Percentiles rank a stretch among this genome's conserved stretches.
phyloP scores from a whole-genome alignment of 2,888 invertebrate species.

The Orchesellides sinensis region DNA sequence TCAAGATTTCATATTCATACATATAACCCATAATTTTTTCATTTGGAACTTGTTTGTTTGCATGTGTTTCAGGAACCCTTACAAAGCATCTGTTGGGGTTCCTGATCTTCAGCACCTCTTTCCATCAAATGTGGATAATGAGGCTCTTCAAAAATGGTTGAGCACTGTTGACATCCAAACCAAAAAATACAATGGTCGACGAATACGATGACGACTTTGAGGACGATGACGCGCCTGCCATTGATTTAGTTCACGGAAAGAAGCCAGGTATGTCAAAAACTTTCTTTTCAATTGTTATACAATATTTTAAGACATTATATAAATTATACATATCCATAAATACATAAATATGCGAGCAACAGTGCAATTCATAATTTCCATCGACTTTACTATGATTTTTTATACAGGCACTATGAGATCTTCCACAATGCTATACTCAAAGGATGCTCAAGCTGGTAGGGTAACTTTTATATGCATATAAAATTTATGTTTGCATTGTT shows the following conservation, averaged over 20 bases:
- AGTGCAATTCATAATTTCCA: no score
- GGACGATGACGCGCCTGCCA: conserved; percentile 45
- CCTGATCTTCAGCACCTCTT: conserved; percentile 3
- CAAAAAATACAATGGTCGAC: background rate
- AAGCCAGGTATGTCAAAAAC: conserved; percentile 24
- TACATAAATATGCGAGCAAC: no score
- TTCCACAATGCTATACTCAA: background rate
- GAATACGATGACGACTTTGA: conserved; percentile 16
- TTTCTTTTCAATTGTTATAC: no score
- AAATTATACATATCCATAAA: no score
- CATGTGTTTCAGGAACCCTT: background rate
- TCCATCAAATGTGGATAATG: conserved; percentile 12
- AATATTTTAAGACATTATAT: no score
- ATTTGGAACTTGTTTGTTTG: background rate
- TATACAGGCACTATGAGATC: background rate
- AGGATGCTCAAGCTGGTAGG: background rate
- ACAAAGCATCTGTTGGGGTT: background rate
- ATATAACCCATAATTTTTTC: no score
- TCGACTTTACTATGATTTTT: no score
- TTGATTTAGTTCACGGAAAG: conserved; percentile 56
- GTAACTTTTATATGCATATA: background rate
- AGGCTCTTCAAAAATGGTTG: conserved; percentile 31
- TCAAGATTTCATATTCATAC: background rate
- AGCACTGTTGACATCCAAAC: conserved; percentile 4
- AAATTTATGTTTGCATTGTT: no score